phyloP scores from a whole-genome alignment of 2,797 vertebrate species.

The Urosaurus nigricauda region DNA sequence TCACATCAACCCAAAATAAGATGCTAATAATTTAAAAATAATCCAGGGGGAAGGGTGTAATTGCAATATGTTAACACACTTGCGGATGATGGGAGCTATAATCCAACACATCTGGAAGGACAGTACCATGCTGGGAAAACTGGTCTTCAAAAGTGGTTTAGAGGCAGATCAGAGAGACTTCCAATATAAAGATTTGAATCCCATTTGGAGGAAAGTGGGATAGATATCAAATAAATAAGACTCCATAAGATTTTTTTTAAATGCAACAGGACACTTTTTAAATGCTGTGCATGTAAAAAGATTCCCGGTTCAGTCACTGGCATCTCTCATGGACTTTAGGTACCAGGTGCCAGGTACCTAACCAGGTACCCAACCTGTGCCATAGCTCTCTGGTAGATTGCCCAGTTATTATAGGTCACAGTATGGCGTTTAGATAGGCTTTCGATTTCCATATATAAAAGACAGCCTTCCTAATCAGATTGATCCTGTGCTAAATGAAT shows the following conservation, averaged over 20 bases:
- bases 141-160: neutral
- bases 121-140: neutral
- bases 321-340: neutral
- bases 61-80: neutral
- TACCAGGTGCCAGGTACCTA: neutral
- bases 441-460: neutral
- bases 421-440: no score
- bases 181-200: no score
- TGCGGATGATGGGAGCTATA: neutral
- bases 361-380: no score
- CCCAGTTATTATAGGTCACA: neutral
- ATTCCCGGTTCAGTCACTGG: no score
- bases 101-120: neutral
- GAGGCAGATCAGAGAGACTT: no score
- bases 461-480: neutral
- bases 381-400: neutral
- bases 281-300: neutral
- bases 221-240: no score
- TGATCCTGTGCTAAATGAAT: neutral
- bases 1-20: constrained; percentile 42
- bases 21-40: constrained; percentile 51
- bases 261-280: no score
- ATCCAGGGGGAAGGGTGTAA: neutral
- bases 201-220: no score
- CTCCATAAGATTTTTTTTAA: no score